Conservation (phyloP, 2,113 vertebrate species). For the Spea bombifrons region DNA sequence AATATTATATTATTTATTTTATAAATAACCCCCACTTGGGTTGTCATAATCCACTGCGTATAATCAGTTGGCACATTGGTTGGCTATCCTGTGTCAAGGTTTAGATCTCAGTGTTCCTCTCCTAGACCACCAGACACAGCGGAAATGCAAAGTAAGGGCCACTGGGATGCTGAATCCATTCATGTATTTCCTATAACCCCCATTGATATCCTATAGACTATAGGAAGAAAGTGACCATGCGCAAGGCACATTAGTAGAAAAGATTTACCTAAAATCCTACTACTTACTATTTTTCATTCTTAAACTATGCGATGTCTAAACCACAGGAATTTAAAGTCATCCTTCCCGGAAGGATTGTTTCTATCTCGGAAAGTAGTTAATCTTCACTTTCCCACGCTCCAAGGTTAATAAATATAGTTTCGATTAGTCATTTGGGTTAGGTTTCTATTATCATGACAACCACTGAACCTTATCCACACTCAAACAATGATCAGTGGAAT, state of each 20-base stretch:
- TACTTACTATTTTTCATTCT: slow-evolving; percentile 10
- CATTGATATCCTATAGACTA: too few relatives aligned
- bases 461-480: slow-evolving; percentile 39
- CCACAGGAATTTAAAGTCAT: slow-evolving; percentile 43
- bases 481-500: slow-evolving; percentile 42
- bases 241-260: not conserved
- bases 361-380: slow-evolving; percentile 35
- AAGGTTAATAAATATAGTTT: slow-evolving; percentile 45
- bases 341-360: slow-evolving; percentile 32
- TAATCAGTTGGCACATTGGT: too few relatives aligned
- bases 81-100: too few relatives aligned
- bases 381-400: slow-evolving; percentile 47
- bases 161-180: too few relatives aligned
- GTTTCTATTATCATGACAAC: slow-evolving; percentile 47
- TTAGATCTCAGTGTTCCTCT: too few relatives aligned
- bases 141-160: too few relatives aligned
- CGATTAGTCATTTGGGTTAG: slow-evolving; percentile 45
- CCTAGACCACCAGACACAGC: too few relatives aligned
- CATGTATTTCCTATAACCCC: too few relatives aligned
- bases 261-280: not conserved
- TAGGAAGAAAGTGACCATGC: too few relatives aligned
- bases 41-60: too few relatives aligned
- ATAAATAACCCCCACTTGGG: too few relatives aligned
- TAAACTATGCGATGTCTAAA: slow-evolving; percentile 27
- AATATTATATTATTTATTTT: too few relatives aligned